Evolutionary conservation across 2,113 vertebrate species (phyloP).

Genomic region (Indicator maculatus): DNA sequence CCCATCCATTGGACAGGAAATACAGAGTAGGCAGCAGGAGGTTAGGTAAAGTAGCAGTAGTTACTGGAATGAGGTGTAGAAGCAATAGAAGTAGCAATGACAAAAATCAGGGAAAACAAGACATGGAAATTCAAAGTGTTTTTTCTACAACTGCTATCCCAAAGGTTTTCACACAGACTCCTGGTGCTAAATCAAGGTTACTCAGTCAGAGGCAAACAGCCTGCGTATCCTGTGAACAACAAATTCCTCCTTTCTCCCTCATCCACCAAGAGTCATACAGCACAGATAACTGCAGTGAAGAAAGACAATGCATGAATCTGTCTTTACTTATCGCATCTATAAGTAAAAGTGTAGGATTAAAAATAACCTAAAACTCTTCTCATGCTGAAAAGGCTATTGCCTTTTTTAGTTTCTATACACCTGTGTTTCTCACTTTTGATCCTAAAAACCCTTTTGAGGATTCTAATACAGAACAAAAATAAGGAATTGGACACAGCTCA

Average conservation of each 20-base stretch:
- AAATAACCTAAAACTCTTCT: conserved; percentile 34
- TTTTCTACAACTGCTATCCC: background rate
- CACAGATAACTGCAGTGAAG: conserved; percentile 25
- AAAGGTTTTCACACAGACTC: background rate
- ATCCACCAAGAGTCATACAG: background rate
- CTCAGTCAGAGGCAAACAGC: background rate
- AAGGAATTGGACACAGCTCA: background rate
- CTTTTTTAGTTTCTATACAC: background rate
- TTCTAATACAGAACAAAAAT: background rate
- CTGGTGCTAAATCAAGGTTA: background rate
- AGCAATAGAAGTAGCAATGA: background rate
- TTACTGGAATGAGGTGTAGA: background rate
- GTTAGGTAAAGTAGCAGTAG: background rate
- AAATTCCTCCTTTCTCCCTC: background rate
- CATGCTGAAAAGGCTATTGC: background rate
- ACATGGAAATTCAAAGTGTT: background rate
- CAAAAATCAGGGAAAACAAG: background rate
- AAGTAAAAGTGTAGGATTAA: conserved; percentile 21
- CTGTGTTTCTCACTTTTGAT: background rate
- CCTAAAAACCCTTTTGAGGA: background rate
- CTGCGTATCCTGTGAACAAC: background rate
- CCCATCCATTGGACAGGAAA: background rate
- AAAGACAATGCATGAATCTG: conserved; percentile 18
- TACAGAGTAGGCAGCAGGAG: background rate
- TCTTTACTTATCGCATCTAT: background rate